Percentiles rank a stretch among this genome's conserved stretches.
Evolutionary conservation across 2,888 invertebrate genomes (phyloP).

Genomic region (Zonitis immaculata): DNA sequence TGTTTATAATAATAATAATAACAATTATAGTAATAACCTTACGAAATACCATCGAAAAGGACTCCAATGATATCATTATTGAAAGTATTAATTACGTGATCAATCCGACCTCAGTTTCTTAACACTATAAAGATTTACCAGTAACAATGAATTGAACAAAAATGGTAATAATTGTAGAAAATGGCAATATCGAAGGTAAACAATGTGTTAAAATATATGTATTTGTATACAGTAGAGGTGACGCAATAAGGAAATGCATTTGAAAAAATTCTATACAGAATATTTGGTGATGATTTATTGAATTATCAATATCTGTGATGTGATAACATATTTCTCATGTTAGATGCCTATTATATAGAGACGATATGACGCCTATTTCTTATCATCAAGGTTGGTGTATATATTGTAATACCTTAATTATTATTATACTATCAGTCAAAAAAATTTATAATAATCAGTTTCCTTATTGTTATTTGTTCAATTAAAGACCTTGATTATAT

Average conservation of each 20-base stretch:
- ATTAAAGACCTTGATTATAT: not conserved
- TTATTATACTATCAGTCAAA: too few species aligned
- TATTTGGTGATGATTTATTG: too few species aligned
- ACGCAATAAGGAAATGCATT: slow-evolving; percentile 39
- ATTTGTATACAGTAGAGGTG: too few species aligned
- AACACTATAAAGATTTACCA: not conserved
- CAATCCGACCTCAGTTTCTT: slow-evolving; percentile 16
- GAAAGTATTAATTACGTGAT: slow-evolving; percentile 19
- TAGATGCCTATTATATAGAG: too few species aligned
- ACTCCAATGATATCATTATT: not conserved
- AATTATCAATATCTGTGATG: too few species aligned
- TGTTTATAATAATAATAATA: too few species aligned
- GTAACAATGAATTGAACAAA: slow-evolving; percentile 10
- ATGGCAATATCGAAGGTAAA: not conserved
- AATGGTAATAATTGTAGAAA: slow-evolving; percentile 7
- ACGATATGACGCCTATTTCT: slow-evolving; percentile 11
- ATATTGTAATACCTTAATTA: too few species aligned
- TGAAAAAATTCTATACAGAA: too few species aligned
- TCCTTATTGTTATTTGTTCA: not conserved
- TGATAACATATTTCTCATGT: too few species aligned
- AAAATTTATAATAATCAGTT: too few species aligned
- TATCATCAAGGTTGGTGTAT: slow-evolving; percentile 10
- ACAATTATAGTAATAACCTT: not conserved
- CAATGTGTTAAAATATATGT: not conserved
- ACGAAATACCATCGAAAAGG: not conserved